Conservation (phyloP, 2,113 vertebrate genomes). For the Corythaeola cristata region DNA sequence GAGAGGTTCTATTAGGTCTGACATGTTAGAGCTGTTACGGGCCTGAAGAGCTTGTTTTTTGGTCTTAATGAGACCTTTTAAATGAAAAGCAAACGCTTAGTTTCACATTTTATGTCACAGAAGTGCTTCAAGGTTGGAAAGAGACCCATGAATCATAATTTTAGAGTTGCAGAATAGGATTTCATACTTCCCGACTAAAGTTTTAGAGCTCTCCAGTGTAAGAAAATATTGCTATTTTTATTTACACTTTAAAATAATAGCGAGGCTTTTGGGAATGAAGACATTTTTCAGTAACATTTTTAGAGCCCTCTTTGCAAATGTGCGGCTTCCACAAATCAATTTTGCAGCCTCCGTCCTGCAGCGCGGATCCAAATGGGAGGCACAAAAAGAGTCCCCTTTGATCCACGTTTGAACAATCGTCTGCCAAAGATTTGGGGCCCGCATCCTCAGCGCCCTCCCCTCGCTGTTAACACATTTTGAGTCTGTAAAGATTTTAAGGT, state of each 20-base stretch:
- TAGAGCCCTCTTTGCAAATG: background rate
- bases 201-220: conserved; percentile 18
- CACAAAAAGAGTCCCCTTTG: background rate
- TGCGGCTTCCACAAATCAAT: background rate
- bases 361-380: background rate
- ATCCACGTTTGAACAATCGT: background rate
- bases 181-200: background rate
- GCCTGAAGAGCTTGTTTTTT: background rate
- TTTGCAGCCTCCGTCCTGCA: background rate
- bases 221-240: background rate
- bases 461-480: fast-evolving
- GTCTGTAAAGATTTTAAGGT: background rate
- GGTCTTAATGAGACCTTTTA: conserved; percentile 29
- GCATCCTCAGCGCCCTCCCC: fast-evolving
- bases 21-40: background rate
- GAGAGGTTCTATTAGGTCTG: background rate
- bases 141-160: background rate
- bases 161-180: background rate
- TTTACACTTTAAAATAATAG: conserved; percentile 17
- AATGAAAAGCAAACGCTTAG: background rate
- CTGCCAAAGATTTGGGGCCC: background rate
- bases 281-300: background rate
- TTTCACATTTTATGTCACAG: background rate
- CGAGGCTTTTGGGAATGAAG: background rate
- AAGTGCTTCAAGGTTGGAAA: background rate